Evolutionary conservation across 2,888 invertebrate species (phyloP).

Genomic region (Didymodactylos carnosus): DNA sequence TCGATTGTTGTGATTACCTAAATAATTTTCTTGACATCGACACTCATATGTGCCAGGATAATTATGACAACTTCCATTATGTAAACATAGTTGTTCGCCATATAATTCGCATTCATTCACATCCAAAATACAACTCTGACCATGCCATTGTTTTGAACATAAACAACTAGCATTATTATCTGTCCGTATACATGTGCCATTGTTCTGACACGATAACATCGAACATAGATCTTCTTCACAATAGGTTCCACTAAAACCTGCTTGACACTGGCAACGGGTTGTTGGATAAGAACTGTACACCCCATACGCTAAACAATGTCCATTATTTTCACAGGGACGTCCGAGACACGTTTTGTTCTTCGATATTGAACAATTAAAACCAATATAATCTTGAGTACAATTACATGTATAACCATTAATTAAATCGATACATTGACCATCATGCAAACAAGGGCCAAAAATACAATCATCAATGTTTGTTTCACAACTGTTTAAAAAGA

Average conservation of each 20-base stretch:
- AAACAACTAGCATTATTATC: slow-evolving; percentile 1
- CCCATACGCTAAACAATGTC: neutral
- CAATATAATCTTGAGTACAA: neutral
- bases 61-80: slow-evolving; percentile 56
- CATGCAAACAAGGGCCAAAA: neutral
- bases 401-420: neutral
- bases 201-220: neutral
- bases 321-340: neutral
- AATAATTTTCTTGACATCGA: slow-evolving; percentile 17
- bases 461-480: neutral
- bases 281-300: neutral
- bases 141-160: slow-evolving; percentile 44
- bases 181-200: neutral
- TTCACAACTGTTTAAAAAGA: neutral
- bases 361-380: neutral
- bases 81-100: slow-evolving; percentile 45
- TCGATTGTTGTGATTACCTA: no score
- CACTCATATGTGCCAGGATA: slow-evolving; percentile 41
- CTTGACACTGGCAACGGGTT: neutral
- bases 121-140: slow-evolving; percentile 20
- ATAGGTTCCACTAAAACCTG: neutral
- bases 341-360: neutral
- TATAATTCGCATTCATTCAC: slow-evolving; percentile 21
- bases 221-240: neutral
- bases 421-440: neutral